Evolutionary conservation across 2,113 vertebrate genomes (phyloP), one percentile per base, ranked within the genome.

Genomic region (Lucifuga dentata): DNA sequence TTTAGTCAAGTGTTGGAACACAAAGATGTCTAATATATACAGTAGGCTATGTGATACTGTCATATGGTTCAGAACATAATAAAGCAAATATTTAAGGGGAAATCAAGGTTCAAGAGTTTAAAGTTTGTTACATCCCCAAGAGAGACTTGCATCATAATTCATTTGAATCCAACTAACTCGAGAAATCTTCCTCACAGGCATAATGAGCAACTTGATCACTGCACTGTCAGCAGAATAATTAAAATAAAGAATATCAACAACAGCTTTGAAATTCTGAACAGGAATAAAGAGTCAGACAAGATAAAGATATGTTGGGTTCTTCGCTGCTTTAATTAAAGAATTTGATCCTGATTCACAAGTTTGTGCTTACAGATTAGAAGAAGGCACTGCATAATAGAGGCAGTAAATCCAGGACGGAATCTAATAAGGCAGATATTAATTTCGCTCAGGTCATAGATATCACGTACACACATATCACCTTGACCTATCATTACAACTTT

Each of bases 211-310:
- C 75, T 59, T 8, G 45, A 79, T 74, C 19, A 56, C 20, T 0
- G 5, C 58, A 50, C 21, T 20, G 60, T 84, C 57, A 79, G 83
- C 85, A 68, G 74, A 78, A 84, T 70, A 23, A 84, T 70, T 20
- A n/a, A 63, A 80, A 77, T 20, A 2, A 58, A 55, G 45, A 78
- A n/a, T 56, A 55, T 55, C 52, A 45, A 29, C 26, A 49, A 74
- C 66, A 53, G 19, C 55, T 55, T 24, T 8, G 10, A 56, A 26
- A 21, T 61, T 58, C 32, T 69, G 48, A 57, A 43, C 45, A 45
- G 45, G 45, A 58, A 63, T 16, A 40, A 49, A 62, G 32, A 53
- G 55, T 58, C 23, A 78, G 49, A 49, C 8, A 49, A 52, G 66
- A 74, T 74, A 57, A 55, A 66, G 11, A 60, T 15, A 68, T 50